Conservation (phyloP, 2,797 vertebrate species). For the Meriones psammophilus region DNA sequence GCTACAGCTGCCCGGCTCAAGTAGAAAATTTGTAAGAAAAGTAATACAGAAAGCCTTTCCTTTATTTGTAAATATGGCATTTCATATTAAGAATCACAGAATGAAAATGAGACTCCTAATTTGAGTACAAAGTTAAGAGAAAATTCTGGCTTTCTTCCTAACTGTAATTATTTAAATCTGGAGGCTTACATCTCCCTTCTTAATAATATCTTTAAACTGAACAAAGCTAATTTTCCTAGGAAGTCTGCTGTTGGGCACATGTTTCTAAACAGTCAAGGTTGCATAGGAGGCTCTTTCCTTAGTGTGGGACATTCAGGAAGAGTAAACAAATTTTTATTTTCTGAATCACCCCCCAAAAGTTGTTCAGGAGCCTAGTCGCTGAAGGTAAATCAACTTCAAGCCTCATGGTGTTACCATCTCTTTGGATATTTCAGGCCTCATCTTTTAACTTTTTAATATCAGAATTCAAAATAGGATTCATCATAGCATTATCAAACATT, state of each 20-base stretch:
- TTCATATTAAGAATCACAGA: background rate
- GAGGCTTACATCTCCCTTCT: background rate
- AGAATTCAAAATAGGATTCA: background rate
- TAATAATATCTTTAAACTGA: background rate
- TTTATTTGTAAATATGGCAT: background rate
- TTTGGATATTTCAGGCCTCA: background rate
- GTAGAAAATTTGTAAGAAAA: constrained; percentile 14
- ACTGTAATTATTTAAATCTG: constrained; percentile 32
- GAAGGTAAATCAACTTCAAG: background rate
- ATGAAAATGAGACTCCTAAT: constrained; percentile 41
- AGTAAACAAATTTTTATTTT: background rate
- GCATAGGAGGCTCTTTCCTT: background rate
- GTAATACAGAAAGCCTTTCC: background rate
- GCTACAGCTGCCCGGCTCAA: background rate
- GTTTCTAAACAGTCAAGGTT: background rate
- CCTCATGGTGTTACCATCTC: background rate
- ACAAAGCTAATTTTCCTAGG: constrained; percentile 21
- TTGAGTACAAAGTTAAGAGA: constrained; percentile 31
- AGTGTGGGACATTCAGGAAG: background rate
- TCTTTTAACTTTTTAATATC: background rate
- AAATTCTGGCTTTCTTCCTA: constrained; percentile 5
- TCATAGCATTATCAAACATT: background rate
- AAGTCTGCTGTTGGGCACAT: background rate
- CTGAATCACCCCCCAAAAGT: background rate
- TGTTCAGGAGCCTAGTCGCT: background rate